These are phyloP conservation scores for Drosophila eugracilis DNA, from an alignment of 1,140 invertebrate species.

Conservation along the genomic window DNA sequence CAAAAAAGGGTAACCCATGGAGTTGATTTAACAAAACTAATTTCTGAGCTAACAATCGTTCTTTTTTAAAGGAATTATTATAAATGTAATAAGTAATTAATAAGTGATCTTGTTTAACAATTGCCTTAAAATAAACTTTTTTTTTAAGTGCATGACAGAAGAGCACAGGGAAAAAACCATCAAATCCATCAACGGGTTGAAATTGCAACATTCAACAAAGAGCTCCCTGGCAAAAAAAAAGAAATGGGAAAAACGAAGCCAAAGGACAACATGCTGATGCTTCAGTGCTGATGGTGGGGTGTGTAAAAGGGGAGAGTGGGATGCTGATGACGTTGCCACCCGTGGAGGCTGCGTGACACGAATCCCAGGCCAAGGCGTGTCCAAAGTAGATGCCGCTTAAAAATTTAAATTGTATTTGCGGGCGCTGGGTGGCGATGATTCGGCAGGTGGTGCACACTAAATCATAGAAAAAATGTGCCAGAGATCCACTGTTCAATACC, in stretches of 20 bases:
- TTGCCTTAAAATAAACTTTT: background rate
- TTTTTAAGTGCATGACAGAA: background rate
- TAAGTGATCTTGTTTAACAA: too few relatives aligned
- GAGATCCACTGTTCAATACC: constrained; percentile 30
- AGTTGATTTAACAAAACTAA: too few relatives aligned
- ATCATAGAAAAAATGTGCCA: constrained; percentile 61
- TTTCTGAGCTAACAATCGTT: background rate
- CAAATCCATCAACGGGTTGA: constrained; percentile 81
- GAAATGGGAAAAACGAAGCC: constrained; percentile 16
- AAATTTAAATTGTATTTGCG: constrained; percentile 84
- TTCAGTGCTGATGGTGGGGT: constrained; percentile 56
- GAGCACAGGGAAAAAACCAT: constrained; percentile 53
- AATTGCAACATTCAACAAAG: constrained; percentile 77
- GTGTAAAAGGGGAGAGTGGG: background rate
- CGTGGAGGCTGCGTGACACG: constrained; percentile 76
- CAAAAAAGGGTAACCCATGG: background rate
- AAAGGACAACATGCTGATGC: constrained; percentile 71
- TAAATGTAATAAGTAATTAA: too few relatives aligned
- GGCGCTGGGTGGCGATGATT: constrained; percentile 41
- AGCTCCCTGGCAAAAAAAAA: constrained; percentile 24
- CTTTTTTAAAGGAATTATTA: too few relatives aligned
- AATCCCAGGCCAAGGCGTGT: constrained; percentile 55
- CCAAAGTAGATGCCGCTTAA: constrained; percentile 81
- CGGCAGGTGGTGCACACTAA: constrained; percentile 73
- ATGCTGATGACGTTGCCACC: constrained; percentile 68